phyloP scores from a whole-genome alignment of 2,113 vertebrate genomes.

The Chamaea fasciata region DNA sequence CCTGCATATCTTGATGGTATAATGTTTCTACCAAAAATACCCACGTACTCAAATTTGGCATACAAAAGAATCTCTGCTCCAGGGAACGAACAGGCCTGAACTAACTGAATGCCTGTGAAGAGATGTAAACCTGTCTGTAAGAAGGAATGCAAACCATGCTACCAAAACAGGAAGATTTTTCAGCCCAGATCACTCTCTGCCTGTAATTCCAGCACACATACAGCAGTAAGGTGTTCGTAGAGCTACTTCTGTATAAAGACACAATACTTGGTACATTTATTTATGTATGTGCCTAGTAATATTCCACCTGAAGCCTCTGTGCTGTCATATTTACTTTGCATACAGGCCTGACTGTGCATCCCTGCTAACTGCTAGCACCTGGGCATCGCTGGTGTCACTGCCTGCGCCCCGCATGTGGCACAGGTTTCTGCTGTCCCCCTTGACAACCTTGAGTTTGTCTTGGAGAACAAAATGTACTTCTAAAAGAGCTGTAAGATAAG shows the following conservation, averaged over 20 bases:
- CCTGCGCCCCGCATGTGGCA: fast-evolving
- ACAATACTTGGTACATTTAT: background rate
- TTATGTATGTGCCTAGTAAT: background rate
- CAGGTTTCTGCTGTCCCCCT: background rate
- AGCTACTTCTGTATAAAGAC: background rate
- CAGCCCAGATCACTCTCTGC: background rate
- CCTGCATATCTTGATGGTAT: background rate
- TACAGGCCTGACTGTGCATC: background rate
- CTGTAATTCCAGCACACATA: background rate
- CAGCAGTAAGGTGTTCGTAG: background rate
- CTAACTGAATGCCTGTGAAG: background rate
- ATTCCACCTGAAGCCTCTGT: background rate
- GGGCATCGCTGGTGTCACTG: background rate
- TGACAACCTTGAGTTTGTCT: background rate
- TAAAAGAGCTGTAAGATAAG: background rate
- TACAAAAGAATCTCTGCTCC: background rate
- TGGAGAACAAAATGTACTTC: background rate
- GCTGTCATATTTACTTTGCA: background rate
- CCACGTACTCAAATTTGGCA: background rate
- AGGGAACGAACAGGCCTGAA: background rate
- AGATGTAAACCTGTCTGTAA: background rate
- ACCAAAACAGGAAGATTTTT: background rate
- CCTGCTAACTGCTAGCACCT: background rate
- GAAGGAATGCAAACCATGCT: background rate
- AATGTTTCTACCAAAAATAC: background rate